Evolutionary conservation across 1,140 invertebrate genomes (phyloP).

Genomic region (Eupristina koningsbergeri): DNA sequence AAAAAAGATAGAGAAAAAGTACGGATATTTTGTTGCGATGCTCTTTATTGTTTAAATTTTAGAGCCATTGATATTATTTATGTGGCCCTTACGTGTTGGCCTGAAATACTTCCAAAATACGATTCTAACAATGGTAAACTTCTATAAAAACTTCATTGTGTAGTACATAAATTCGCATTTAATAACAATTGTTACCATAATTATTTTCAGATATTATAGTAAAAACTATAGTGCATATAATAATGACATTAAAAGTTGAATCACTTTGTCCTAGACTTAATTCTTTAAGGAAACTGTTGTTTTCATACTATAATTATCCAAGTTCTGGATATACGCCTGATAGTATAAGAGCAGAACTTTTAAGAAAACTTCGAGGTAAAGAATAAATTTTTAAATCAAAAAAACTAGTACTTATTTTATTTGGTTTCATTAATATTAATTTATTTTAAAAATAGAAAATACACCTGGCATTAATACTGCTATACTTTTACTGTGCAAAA

Average conservation of each 20-base stretch:
- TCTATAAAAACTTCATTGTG: slow-evolving; percentile 44
- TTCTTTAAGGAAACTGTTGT: slow-evolving; percentile 57
- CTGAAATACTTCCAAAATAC: slow-evolving; percentile 66
- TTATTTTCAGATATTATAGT: slow-evolving; percentile 61
- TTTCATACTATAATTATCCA: slow-evolving; percentile 62
- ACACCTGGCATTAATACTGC: slow-evolving; percentile 54
- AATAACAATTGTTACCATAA: slow-evolving; percentile 35
- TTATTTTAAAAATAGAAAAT: slow-evolving; percentile 55
- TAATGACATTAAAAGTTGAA: slow-evolving; percentile 44
- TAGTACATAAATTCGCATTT: slow-evolving; percentile 43
- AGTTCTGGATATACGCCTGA: slow-evolving; percentile 26
- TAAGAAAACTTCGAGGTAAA: slow-evolving; percentile 59
- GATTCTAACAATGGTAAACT: slow-evolving; percentile 55
- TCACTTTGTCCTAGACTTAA: slow-evolving; percentile 50
- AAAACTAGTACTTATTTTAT: background rate
- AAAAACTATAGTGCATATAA: slow-evolving; percentile 60
- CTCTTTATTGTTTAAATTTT: slow-evolving; percentile 63
- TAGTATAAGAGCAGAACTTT: slow-evolving; percentile 52
- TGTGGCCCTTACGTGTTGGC: slow-evolving; percentile 62
- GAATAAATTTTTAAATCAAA: too few relatives aligned
- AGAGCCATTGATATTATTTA: slow-evolving; percentile 59
- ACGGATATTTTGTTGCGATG: slow-evolving; percentile 66
- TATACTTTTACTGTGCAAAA: slow-evolving; percentile 65
- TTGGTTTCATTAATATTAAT: background rate
- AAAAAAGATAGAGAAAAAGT: slow-evolving; percentile 67